Evolutionary conservation across 2,888 invertebrate species (phyloP).

Genomic region (Rhyacophila evoluta): DNA sequence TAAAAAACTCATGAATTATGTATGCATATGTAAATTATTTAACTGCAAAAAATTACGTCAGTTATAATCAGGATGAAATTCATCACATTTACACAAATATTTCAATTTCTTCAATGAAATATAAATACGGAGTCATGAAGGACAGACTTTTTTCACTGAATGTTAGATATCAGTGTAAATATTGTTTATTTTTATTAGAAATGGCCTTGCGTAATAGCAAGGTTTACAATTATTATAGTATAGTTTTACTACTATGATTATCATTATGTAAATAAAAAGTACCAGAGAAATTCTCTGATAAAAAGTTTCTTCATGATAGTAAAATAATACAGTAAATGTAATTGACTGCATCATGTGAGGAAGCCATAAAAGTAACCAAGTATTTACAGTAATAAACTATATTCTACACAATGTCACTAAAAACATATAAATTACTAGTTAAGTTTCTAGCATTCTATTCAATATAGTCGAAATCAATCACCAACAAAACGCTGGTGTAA

Average conservation of each 20-base stretch:
- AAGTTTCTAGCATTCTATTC: no score
- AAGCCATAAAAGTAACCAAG: no score
- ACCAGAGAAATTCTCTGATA: neutral
- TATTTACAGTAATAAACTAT: no score
- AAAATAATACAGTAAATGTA: neutral
- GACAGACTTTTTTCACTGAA: neutral
- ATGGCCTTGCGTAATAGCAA: neutral
- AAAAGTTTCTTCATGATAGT: neutral
- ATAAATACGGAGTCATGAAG: neutral
- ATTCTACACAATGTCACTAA: no score
- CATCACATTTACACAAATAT: neutral
- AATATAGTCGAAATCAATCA: no score
- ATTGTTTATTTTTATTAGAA: no score
- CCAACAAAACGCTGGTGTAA: no score
- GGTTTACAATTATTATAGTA: neutral
- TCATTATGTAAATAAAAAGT: neutral
- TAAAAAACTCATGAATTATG: neutral
- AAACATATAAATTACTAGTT: no score
- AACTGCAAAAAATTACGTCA: neutral
- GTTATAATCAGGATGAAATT: neutral
- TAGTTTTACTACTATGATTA: no score
- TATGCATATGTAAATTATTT: neutral
- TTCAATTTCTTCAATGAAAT: neutral
- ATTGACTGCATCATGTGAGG: neutral
- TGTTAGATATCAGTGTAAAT: neutral